phyloP scores from a whole-genome alignment of 1,140 invertebrate genomes.

The Bathynomus jamesi region DNA sequence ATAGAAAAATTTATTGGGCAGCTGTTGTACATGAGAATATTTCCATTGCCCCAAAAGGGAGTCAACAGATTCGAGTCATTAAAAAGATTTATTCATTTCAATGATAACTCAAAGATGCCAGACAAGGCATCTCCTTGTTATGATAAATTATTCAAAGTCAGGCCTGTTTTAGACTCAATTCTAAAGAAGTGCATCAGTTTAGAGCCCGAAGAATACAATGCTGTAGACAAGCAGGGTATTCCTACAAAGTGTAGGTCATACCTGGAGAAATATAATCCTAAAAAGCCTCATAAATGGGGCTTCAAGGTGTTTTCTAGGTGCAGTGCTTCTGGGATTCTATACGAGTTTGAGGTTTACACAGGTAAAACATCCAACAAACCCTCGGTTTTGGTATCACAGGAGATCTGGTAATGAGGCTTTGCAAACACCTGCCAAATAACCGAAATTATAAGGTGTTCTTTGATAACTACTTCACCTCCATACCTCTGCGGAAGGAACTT shows the following conservation, averaged over 20 bases:
- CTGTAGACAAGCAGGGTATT: not conserved
- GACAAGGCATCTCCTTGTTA: not conserved
- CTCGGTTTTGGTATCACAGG: not conserved
- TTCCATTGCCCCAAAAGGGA: not conserved
- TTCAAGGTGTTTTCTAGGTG: not conserved
- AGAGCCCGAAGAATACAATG: slow-evolving; percentile 1
- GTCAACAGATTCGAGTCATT: not conserved
- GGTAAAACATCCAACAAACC: not conserved
- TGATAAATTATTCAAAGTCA: not conserved
- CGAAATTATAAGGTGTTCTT: not conserved
- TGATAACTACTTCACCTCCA: not conserved
- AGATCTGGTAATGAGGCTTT: not conserved
- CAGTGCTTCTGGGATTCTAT: not conserved
- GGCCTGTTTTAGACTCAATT: too few species aligned
- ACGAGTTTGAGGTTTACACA: not conserved
- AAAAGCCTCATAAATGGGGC: slow-evolving; percentile 2
- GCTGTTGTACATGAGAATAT: not conserved
- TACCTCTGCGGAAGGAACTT: not conserved
- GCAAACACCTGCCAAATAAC: not conserved
- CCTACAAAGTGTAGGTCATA: not conserved
- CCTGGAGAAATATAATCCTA: not conserved
- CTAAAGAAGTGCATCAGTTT: not conserved
- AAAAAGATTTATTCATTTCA: not conserved
- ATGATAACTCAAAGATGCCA: not conserved
- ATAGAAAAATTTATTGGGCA: not conserved